These are phyloP conservation scores for Alethe diademata DNA, from an alignment of 2,113 vertebrate species.

Conservation along the genomic window DNA sequence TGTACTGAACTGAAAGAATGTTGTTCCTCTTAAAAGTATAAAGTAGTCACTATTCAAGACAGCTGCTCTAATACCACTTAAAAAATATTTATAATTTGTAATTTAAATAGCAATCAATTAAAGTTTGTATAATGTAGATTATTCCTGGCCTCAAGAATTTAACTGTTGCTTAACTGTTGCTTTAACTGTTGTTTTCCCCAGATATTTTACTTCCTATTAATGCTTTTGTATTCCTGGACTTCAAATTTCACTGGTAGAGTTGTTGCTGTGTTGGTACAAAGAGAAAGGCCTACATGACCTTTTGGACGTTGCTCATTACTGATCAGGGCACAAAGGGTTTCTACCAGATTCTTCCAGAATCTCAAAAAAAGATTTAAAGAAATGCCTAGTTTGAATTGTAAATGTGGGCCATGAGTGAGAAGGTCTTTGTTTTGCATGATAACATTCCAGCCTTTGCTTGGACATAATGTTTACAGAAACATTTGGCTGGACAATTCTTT, in stretches of 20 bases:
- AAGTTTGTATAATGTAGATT: neutral
- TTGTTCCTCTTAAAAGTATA: neutral
- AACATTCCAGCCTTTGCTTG: neutral
- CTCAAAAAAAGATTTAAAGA: neutral
- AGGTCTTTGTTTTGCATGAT: neutral
- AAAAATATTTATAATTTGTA: neutral
- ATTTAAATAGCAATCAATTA: neutral
- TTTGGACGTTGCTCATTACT: neutral
- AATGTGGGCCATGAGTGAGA: neutral
- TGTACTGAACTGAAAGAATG: neutral
- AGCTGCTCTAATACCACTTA: neutral
- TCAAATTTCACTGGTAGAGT: neutral
- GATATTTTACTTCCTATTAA: neutral
- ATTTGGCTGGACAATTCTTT: neutral
- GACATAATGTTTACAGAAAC: neutral
- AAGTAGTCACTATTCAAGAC: neutral
- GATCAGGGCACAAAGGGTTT: neutral
- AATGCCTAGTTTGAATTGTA: neutral
- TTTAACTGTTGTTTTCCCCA: too few species aligned
- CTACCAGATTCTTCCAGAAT: neutral
- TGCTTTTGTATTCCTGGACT: neutral
- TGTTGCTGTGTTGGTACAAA: neutral
- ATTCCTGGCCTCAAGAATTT: neutral
- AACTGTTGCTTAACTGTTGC: too few species aligned
- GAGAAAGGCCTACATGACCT: neutral